Base-by-base conservation (phyloP, 2,888 invertebrate genomes). In the Hyposoter didymator region DNA sequence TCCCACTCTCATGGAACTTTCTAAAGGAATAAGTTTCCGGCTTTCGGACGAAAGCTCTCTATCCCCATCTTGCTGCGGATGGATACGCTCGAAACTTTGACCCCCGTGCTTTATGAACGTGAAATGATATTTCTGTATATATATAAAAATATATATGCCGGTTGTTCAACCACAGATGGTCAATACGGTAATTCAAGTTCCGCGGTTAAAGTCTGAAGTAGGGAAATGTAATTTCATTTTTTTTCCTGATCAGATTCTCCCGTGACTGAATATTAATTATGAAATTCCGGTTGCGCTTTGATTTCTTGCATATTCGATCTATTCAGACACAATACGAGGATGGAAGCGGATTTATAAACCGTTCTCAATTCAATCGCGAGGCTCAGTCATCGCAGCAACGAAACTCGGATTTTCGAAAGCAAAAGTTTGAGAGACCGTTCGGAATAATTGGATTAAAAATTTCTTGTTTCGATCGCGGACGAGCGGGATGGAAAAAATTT, bases 21-120 rank as follows among this genome's bases (percentile, higher is more conserved):
- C 87, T 85, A 90, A 91, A 91, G 89, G 90, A 90, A 91, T 90
- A 91, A 91, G 89, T 90, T 90, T 88, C 88, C 69, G 81, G 80
- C 78, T 74, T 47, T 80, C 78, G 74, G 70, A 59, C 66, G 55
- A 76, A 67, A 35, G 55, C 69, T 78, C 52, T 70, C 28, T 66
- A 17, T 32, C 59, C 45, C 22, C 47, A 6, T 55, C 39, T 22
- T 43, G 12, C 64, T 28, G 8, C 19, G n/a, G 49, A 55, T 72
- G 39, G 43, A 64, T 72, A 73, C 72, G 39, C 72, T 64, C 43
- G 79, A 72, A 80, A 80, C 72, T 80, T 73, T 73, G 19, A 52
- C 49, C 47, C 45, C 7, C 35, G 52, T 52, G 22, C n/a, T 73
- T 80, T 79, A 59, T 59, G 3, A 49, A 55, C 39, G 17, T 28